Base-by-base conservation (phyloP, 2,113 vertebrate species). In the Sterrhoptilus dennistouni region DNA sequence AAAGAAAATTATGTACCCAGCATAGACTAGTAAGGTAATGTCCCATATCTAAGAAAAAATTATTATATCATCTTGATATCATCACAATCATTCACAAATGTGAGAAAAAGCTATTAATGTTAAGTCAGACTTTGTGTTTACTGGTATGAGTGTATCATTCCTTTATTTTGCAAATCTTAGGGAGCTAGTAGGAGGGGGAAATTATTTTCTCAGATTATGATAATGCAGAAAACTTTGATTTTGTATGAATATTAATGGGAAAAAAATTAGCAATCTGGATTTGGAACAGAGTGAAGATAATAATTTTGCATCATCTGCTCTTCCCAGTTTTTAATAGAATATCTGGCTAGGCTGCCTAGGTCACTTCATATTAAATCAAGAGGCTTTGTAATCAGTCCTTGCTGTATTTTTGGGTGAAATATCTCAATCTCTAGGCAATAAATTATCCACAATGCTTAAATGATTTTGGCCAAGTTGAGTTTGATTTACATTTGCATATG, bases 191-290 rank as follows among this genome's bases (percentile, higher is more conserved):
- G 25, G 53, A 91, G 50, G 38, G 53, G 12, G 29, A 70, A 91
- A 88, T 75, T 85, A 69, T 93, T 97, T 97, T 83, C 78, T 91
- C 60, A 97, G 93, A 90, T 97, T 90, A 93, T 4, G 8, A 36
- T 84, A 69, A 90, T 93, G 71, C 64, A 94, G 78, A 90, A 96
- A 76, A 85, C 54, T 89, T 86, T 35, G 60, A 10, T 83, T 75
- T 68, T 80, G 12, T 89, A 77, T 95, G 88, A 96, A 94, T 95
- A 96, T 90, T 97, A 94, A 94, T 95, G 53, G 57, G 61, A 56
- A 86, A 61, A 61, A 85, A 78, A 29, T 29, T 79, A 63, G 61
- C 86, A 61, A 79, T 47, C 54, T 85, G 45, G 29, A 84, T 97
- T 88, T 92, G 60, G n/a, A 81, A 91, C 1, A 1, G 36, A 93